Percentiles rank a stretch among this genome's conserved stretches.
Conservation (phyloP, 37 sponge, comb jelly and placozoan genomes). For the Oopsacas minuta region DNA sequence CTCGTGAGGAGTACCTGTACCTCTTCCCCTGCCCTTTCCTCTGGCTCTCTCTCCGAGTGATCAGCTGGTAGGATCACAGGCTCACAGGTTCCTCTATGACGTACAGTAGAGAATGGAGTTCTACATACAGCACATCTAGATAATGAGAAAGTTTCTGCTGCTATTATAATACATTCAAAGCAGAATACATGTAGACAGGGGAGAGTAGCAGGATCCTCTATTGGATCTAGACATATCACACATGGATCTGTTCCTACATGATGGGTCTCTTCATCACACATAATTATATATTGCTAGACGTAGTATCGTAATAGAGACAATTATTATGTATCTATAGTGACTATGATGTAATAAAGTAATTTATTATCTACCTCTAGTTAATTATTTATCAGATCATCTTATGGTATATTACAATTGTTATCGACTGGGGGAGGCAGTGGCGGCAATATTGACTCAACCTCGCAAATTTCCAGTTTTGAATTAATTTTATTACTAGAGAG, state of each 20-base stretch:
- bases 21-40: background rate
- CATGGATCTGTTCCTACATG: background rate
- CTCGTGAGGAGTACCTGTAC: background rate
- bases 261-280: background rate
- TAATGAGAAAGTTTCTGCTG: background rate
- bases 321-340: no score
- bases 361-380: no score
- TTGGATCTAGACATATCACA: constrained; percentile 13
- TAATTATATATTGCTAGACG: no score
- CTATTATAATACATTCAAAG: background rate
- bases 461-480: no score
- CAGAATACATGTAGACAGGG: constrained; percentile 8
- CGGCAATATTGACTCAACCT: no score
- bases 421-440: no score
- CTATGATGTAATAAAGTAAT: no score
- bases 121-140: background rate
- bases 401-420: no score
- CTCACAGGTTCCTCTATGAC: background rate
- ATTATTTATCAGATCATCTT: no score
- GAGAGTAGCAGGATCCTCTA: background rate
- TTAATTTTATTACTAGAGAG: no score
- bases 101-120: background rate
- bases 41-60: background rate
- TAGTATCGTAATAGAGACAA: no score
- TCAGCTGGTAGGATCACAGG: background rate